Base-by-base conservation (phyloP, 2,797 vertebrate genomes). In the Luscinia megarhynchos region DNA sequence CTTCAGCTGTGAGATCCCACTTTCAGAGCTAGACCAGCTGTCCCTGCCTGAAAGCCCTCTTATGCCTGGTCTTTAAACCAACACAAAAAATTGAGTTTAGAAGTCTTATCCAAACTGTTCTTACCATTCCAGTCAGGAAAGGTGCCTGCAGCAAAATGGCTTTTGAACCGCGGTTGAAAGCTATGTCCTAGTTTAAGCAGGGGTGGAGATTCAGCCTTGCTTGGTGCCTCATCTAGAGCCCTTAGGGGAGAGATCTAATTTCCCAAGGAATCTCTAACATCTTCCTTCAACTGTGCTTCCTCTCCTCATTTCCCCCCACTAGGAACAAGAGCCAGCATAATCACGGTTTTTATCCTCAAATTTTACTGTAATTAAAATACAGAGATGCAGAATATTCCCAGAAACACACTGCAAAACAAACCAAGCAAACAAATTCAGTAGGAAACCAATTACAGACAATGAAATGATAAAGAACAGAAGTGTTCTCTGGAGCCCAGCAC, bases 361-460 rank as follows among this genome's bases (percentile, higher is more conserved):
- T 92, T 97, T 96, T 96, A 96, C 96, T 96, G 93, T 96, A 96
- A 95, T 94, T 98, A 98, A 98, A 98, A 98, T 97, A 98, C 97
- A 98, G 96, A 97, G 95, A 95, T 94, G 69, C 67, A 91, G 94
- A 98, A 98, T 98, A 97, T 94, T 96, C 89, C 92, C 82, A 73
- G 78, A 93, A 96, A 92, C 87, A 95, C 92, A 92, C 89, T 94
- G 84, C 92, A 96, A 97, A 96, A 96, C 91, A 95, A 93, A 95
- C 79, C 90, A 86, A 96, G 95, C 95, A 96, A 96, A 96, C 90
- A 84, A 95, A 93, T 95, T 90, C 90, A 87, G 93, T 86, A 90
- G 91, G 96, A 96, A 96, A 97, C 84, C 87, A 96, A 95, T 83
- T 95, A 94, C 89, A 92, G 82, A 93, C 59, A 81, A 92, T 92